These are phyloP conservation scores for Bergia sp. DNA, from an alignment of 92 coral and sea anemone genomes.

Conservation along the genomic window DNA sequence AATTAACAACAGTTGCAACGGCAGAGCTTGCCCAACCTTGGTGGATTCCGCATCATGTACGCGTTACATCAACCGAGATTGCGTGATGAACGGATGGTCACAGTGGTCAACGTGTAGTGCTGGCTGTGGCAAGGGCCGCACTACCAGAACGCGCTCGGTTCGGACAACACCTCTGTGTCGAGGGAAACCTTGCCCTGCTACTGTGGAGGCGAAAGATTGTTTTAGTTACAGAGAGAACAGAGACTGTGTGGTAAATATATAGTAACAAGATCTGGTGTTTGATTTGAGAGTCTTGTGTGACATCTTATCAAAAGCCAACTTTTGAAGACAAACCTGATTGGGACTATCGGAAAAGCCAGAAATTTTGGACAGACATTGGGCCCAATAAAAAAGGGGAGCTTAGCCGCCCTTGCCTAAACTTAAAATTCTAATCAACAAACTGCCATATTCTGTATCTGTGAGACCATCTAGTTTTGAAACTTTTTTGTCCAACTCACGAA, in stretches of 20 bases:
- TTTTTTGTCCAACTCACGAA: no score
- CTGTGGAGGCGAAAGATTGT: slow-evolving; percentile 68
- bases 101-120: slow-evolving; percentile 90
- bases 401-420: no score
- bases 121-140: slow-evolving; percentile 89
- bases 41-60: slow-evolving; percentile 59
- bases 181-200: slow-evolving; percentile 81
- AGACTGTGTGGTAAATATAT: slow-evolving; percentile 77
- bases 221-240: slow-evolving; percentile 78
- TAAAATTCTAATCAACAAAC: no score
- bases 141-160: slow-evolving; percentile 73
- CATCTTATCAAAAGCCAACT: no score
- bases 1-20: slow-evolving; percentile 70
- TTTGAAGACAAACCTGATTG: no score
- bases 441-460: no score
- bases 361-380: no score
- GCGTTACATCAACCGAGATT: slow-evolving; percentile 76
- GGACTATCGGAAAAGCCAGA: no score
- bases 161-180: slow-evolving; percentile 68
- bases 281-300: no score
- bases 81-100: slow-evolving; percentile 86
- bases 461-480: no score
- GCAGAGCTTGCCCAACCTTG: slow-evolving; percentile 73
- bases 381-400: no score
- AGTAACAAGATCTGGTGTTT: neutral